phyloP scores from a whole-genome alignment of 2,113 vertebrate species.

The Ibidorhyncha struthersii region DNA sequence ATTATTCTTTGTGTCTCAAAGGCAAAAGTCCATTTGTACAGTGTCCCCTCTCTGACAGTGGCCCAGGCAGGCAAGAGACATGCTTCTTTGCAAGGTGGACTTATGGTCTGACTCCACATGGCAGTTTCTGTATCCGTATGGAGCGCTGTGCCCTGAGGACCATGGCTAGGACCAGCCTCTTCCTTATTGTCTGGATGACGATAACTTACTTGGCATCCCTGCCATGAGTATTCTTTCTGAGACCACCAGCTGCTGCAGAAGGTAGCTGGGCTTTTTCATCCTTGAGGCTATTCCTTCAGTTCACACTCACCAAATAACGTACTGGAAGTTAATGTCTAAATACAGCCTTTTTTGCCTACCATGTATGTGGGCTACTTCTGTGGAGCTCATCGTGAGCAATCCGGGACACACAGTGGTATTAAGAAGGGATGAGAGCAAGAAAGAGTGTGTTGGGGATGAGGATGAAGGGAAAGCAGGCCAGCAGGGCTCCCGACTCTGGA shows the following conservation, averaged over 20 bases:
- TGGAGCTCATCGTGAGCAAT: neutral
- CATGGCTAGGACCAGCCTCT: neutral
- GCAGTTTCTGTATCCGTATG: neutral
- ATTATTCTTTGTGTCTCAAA: neutral
- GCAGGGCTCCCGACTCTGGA: neutral
- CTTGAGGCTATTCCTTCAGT: neutral
- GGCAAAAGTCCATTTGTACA: neutral
- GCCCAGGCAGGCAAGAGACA: neutral
- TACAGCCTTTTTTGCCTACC: neutral
- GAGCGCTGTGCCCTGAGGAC: neutral
- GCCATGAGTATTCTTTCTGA: neutral
- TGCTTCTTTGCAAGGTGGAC: neutral
- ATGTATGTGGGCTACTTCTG: neutral
- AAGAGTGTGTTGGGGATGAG: neutral
- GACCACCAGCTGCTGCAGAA: neutral
- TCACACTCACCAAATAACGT: neutral
- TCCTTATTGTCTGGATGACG: neutral
- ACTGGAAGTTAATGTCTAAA: neutral
- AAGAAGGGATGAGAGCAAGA: neutral
- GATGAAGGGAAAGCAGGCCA: neutral
- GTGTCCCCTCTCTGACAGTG: neutral
- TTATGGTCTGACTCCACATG: neutral
- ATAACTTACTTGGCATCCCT: neutral
- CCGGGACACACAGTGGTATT: neutral
- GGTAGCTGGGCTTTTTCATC: neutral